A percentile compares a stretch with the other conserved stretches of the same genome.
Evolutionary conservation across 1,140 invertebrate species (phyloP).

Genomic region (Magallana gigas): DNA sequence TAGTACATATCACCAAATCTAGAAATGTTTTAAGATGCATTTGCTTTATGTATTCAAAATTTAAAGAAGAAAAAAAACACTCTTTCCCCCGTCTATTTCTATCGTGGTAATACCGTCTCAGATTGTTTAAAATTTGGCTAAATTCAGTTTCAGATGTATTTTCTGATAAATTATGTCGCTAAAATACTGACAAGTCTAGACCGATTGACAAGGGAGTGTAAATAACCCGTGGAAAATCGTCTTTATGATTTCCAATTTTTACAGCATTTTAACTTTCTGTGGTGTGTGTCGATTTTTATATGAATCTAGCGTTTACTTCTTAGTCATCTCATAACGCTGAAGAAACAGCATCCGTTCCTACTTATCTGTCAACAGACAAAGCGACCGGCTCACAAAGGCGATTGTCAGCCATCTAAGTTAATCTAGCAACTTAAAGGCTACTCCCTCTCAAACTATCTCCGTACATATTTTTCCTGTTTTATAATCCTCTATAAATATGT

Average conservation of each 20-base stretch:
- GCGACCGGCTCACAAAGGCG: constrained; percentile 13
- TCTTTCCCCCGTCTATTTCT: background rate
- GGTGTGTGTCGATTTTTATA: background rate
- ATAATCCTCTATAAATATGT: constrained; percentile 17
- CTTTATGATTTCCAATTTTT: background rate
- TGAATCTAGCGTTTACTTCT: background rate
- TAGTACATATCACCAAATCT: constrained; percentile 36
- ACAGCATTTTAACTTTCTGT: background rate
- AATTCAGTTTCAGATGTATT: constrained; percentile 36
- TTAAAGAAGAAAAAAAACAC: background rate
- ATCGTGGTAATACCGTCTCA: constrained; percentile 13
- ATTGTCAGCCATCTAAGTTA: background rate
- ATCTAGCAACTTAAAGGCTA: constrained; percentile 20
- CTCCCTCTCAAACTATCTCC: constrained; percentile 34
- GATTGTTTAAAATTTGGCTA: constrained; percentile 34
- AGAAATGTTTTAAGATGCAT: constrained; percentile 34
- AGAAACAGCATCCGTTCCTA: constrained; percentile 9
- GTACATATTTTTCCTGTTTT: constrained; percentile 35
- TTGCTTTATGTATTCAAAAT: constrained; percentile 31
- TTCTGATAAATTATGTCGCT: constrained; percentile 7
- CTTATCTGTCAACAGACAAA: constrained; percentile 20
- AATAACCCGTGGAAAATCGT: constrained; percentile 25
- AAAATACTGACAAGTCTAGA: constrained; percentile 17
- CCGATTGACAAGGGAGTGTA: background rate
- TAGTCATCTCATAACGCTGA: background rate